Conservation (phyloP, 1,140 invertebrate species). For the Drosophila melanica region DNA sequence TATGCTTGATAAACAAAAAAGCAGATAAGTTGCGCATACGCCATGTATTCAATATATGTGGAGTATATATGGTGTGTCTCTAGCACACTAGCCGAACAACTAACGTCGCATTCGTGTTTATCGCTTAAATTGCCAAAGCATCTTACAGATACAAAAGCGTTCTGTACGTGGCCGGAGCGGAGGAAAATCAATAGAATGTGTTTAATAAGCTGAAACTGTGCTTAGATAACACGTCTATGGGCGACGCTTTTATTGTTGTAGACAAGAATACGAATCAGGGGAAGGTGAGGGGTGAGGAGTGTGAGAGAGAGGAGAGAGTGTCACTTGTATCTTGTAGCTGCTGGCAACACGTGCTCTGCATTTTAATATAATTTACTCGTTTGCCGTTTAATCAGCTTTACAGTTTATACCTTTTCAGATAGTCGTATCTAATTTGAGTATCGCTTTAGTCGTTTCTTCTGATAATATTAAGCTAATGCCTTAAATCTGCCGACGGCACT, state of each 20-base stretch:
- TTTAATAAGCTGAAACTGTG: constrained; percentile 57
- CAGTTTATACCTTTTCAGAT: constrained; percentile 32
- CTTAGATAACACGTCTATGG: constrained; percentile 52
- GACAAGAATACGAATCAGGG: neutral
- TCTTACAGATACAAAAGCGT: constrained; percentile 42
- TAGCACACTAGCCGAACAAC: constrained; percentile 27
- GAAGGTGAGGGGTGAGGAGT: neutral
- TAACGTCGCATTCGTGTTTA: constrained; percentile 45
- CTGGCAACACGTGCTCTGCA: constrained; percentile 50
- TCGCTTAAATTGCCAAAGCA: constrained; percentile 48
- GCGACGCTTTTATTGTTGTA: constrained; percentile 44
- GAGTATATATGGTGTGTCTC: neutral
- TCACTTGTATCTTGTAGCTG: constrained; percentile 43
- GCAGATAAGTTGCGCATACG: constrained; percentile 38
- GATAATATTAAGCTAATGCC: constrained; percentile 50
- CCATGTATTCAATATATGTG: constrained; percentile 19
- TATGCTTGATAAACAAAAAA: constrained; percentile 39
- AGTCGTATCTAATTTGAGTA: constrained; percentile 37
- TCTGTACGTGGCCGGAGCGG: constrained; percentile 17
- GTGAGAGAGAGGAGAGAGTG: constrained; percentile 5
- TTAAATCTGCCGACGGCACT: constrained; percentile 37
- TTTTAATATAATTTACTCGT: constrained; percentile 53
- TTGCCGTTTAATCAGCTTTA: constrained; percentile 40
- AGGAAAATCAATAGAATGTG: constrained; percentile 54
- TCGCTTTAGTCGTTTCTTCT: constrained; percentile 36